A percentile compares a stretch with the other conserved stretches of the same genome.
phyloP scores from a whole-genome alignment of 1,140 invertebrate genomes.

The Drosophila willistoni region DNA sequence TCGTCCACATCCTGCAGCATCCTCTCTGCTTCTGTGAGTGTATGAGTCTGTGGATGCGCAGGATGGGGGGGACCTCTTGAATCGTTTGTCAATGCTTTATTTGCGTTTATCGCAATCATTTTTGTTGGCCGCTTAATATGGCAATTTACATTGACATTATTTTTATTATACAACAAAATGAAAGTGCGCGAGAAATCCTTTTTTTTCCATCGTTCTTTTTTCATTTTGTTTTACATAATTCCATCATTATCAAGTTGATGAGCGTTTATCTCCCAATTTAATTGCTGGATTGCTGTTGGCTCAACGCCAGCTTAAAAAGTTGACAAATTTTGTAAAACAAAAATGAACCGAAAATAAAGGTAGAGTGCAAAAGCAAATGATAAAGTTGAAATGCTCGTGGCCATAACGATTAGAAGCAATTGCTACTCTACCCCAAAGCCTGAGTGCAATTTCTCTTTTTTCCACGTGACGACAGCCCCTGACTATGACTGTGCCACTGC shows the following conservation, averaged over 20 bases:
- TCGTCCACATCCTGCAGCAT: constrained; percentile 36
- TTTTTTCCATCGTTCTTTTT: neutral
- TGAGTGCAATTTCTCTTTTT: constrained; percentile 58
- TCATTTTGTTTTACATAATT: constrained; percentile 12
- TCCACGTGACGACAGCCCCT: constrained; percentile 47
- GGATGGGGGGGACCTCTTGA: neutral
- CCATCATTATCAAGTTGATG: constrained; percentile 16
- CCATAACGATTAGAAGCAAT: constrained; percentile 78
- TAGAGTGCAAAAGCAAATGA: neutral
- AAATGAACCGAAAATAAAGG: constrained; percentile 1
- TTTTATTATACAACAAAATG: constrained; percentile 55
- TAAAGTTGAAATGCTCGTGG: constrained; percentile 46
- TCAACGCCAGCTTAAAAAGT: constrained; percentile 42
- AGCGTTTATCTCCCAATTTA: constrained; percentile 67
- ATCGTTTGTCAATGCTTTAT: constrained; percentile 73
- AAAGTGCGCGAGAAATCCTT: constrained; percentile 46
- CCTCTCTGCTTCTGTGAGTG: neutral
- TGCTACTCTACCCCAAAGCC: constrained; percentile 61
- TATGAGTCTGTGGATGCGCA: constrained; percentile 29
- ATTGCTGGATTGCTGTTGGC: constrained; percentile 25
- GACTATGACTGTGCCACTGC: constrained; percentile 46
- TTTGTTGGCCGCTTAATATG: constrained; percentile 70
- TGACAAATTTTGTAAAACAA: constrained; percentile 50
- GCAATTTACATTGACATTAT: constrained; percentile 80
- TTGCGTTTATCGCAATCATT: constrained; percentile 74